Evolutionary conservation across 2,113 vertebrate genomes (phyloP).

Genomic region (Baryphthengus martii): DNA sequence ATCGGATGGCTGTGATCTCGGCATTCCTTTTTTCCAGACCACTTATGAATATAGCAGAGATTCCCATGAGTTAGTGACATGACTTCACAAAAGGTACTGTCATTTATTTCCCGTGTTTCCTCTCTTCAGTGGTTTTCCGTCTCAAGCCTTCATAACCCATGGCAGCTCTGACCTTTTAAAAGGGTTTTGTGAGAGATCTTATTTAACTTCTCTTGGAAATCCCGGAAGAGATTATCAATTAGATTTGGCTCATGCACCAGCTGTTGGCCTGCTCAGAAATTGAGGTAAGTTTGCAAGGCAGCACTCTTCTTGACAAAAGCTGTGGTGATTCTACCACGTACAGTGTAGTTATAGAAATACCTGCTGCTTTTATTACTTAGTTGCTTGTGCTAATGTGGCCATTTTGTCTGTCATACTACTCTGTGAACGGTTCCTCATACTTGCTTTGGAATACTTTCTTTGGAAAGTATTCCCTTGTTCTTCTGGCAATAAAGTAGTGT

Average conservation of each 20-base stretch:
- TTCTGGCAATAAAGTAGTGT: not conserved
- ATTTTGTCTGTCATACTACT: not conserved
- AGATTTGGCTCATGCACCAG: not conserved
- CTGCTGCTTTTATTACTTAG: not conserved
- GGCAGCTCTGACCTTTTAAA: not conserved
- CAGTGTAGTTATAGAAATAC: not conserved
- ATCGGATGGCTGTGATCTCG: not conserved
- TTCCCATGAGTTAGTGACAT: not conserved
- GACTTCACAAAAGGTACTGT: not conserved
- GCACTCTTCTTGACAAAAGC: not conserved
- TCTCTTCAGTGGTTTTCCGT: not conserved
- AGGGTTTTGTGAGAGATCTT: not conserved
- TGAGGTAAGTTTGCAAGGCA: not conserved
- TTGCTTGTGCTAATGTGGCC: not conserved
- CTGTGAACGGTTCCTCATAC: not conserved
- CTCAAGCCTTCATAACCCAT: not conserved
- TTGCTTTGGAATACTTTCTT: not conserved
- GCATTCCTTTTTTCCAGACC: not conserved
- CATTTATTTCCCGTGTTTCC: not conserved
- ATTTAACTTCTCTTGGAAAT: not conserved
- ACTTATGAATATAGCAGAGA: not conserved
- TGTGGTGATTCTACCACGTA: not conserved
- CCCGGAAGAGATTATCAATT: not conserved
- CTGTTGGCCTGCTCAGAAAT: not conserved
- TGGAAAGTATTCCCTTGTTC: not conserved